Percentiles rank a stretch among this genome's conserved stretches.
phyloP scores from a whole-genome alignment of 2,797 vertebrate genomes.

The Falco columbarius region DNA sequence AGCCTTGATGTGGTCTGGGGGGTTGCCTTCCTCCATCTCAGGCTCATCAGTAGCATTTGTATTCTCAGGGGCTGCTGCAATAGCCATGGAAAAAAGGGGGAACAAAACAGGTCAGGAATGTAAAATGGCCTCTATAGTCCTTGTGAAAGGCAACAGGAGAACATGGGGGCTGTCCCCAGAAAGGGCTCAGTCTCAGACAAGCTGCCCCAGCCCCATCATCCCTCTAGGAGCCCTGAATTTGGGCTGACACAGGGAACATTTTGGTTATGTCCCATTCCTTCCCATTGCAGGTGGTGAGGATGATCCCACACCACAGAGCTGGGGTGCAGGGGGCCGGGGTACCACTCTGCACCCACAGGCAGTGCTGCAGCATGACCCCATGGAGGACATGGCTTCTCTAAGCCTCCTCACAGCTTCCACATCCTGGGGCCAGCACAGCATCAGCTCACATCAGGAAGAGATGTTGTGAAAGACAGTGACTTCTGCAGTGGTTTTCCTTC shows the following conservation, averaged over 20 bases:
- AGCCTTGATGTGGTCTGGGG: background rate
- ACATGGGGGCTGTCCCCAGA: background rate
- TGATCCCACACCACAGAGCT: background rate
- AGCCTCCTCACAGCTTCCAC: background rate
- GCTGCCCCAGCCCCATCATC: background rate
- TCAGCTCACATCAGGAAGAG: background rate
- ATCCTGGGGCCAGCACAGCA: background rate
- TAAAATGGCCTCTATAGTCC: background rate
- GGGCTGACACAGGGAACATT: background rate
- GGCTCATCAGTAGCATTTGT: background rate
- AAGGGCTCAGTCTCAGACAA: background rate
- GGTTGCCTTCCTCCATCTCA: background rate
- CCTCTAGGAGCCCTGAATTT: background rate
- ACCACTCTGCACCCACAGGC: background rate
- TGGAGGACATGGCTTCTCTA: rapidly evolving
- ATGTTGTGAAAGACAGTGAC: background rate
- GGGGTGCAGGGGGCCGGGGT: background rate
- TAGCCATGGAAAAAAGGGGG: background rate
- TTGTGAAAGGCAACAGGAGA: background rate
- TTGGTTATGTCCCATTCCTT: background rate
- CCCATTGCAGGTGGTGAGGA: background rate
- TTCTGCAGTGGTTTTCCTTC: background rate
- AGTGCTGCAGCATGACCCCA: background rate
- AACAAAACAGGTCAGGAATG: background rate
- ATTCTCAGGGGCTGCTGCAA: constrained; percentile 4